phyloP scores from a whole-genome alignment of 2,797 vertebrate genomes.

The Kryptolebias ocellatus region DNA sequence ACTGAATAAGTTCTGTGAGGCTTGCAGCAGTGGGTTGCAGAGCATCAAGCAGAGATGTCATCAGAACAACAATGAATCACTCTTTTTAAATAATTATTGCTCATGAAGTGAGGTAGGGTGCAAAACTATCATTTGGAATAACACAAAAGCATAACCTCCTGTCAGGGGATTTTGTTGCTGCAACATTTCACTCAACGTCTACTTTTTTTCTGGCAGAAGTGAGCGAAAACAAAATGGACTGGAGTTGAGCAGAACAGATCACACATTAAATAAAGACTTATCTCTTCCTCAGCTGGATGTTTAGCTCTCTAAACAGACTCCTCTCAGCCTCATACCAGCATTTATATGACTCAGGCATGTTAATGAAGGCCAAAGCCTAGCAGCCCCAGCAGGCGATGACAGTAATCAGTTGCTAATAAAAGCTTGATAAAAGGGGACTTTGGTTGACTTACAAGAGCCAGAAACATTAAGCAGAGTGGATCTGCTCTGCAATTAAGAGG shows the following conservation, averaged over 20 bases:
- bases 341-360: slow-evolving; percentile 51
- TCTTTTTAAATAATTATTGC: slow-evolving; percentile 51
- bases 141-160: slow-evolving; percentile 48
- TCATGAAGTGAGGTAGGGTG: slow-evolving; percentile 47
- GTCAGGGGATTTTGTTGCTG: slow-evolving; percentile 62
- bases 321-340: slow-evolving; percentile 27
- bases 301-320: slow-evolving; percentile 37
- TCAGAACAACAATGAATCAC: slow-evolving; percentile 54
- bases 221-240: slow-evolving; percentile 41
- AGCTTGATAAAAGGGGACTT: slow-evolving; percentile 57
- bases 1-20: slow-evolving; percentile 40
- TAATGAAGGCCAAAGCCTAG: slow-evolving; percentile 60
- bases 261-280: slow-evolving; percentile 55
- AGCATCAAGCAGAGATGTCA: slow-evolving; percentile 56
- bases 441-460: slow-evolving; percentile 51
- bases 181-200: slow-evolving; percentile 53
- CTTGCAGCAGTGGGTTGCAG: slow-evolving; percentile 43
- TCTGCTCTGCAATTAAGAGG: slow-evolving; percentile 44
- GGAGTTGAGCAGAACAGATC: slow-evolving; percentile 25
- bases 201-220: slow-evolving; percentile 36
- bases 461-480: slow-evolving; percentile 48
- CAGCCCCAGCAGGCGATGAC: slow-evolving; percentile 49
- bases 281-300: slow-evolving; percentile 40
- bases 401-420: slow-evolving; percentile 67
- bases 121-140: slow-evolving; percentile 52